These are phyloP conservation scores for Cyprinus carpio DNA, from an alignment of 2,113 vertebrate species.

Conservation along the genomic window DNA sequence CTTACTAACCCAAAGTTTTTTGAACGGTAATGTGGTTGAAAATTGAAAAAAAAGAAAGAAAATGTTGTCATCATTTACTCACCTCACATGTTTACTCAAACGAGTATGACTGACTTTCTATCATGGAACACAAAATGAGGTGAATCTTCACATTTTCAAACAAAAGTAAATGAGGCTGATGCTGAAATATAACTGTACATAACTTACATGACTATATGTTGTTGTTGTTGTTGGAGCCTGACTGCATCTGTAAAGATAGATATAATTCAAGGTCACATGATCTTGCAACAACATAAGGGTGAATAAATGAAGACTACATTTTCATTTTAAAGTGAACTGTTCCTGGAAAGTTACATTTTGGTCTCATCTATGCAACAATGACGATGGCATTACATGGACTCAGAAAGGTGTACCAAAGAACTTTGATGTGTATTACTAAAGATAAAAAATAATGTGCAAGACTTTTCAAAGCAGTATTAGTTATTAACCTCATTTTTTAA, in stretches of 20 bases:
- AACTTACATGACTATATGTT: not conserved
- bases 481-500: constrained; percentile 10
- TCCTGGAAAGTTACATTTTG: not conserved
- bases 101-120: not conserved
- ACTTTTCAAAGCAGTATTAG: constrained; percentile 56
- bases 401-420: constrained; percentile 67
- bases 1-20: not conserved
- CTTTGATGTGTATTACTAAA: no score
- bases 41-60: not conserved
- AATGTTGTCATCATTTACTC: not conserved
- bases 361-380: constrained; percentile 23
- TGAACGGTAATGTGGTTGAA: not conserved
- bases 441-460: constrained; percentile 43
- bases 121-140: not conserved
- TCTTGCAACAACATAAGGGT: not conserved
- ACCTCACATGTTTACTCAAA: not conserved
- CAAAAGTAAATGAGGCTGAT: no score
- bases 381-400: constrained; percentile 54
- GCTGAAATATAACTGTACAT: no score
- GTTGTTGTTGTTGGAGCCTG: not conserved
- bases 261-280: not conserved
- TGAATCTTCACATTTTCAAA: no score
- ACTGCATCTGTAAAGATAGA: not conserved
- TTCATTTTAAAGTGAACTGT: not conserved
- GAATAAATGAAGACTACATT: not conserved